Evolutionary conservation across 2,888 invertebrate genomes (phyloP).

Genomic region (Crepidodera aurea): DNA sequence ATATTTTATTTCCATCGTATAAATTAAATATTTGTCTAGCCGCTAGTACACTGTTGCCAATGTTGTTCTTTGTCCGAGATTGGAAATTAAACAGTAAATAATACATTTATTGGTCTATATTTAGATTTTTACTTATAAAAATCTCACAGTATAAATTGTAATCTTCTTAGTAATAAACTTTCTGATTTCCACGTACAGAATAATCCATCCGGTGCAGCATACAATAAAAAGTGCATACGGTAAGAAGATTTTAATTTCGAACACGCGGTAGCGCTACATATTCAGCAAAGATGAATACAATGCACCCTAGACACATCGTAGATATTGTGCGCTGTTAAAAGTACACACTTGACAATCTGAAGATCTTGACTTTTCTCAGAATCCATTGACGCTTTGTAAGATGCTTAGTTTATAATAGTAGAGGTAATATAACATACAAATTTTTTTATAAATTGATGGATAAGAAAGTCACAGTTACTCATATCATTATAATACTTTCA

Average conservation of each 20-base stretch:
- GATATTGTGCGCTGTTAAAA: slow-evolving; percentile 13
- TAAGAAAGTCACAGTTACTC: too few species aligned
- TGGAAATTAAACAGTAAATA: too few species aligned
- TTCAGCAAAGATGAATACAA: slow-evolving; percentile 13
- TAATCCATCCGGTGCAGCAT: not conserved
- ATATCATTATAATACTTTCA: too few species aligned
- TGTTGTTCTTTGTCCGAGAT: too few species aligned
- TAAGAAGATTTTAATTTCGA: not conserved
- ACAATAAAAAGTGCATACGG: slow-evolving; percentile 4
- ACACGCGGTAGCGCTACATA: not conserved
- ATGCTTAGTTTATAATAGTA: not conserved
- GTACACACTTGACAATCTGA: slow-evolving; percentile 4
- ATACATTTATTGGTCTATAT: too few species aligned
- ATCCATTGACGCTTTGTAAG: slow-evolving; percentile 1
- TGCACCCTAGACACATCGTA: slow-evolving; percentile 7
- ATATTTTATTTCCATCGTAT: too few species aligned
- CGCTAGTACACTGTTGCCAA: too few species aligned
- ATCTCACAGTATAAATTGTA: not conserved
- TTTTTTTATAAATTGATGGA: too few species aligned
- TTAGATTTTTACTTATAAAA: too few species aligned
- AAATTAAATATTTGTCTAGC: too few species aligned
- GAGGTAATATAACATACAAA: not conserved
- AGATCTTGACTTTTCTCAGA: slow-evolving; percentile 27
- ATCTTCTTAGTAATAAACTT: slow-evolving; percentile 1
- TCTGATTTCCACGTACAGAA: not conserved